Base-by-base conservation (phyloP, 2,888 invertebrate genomes). In the Eupeodes latifasciatus region DNA sequence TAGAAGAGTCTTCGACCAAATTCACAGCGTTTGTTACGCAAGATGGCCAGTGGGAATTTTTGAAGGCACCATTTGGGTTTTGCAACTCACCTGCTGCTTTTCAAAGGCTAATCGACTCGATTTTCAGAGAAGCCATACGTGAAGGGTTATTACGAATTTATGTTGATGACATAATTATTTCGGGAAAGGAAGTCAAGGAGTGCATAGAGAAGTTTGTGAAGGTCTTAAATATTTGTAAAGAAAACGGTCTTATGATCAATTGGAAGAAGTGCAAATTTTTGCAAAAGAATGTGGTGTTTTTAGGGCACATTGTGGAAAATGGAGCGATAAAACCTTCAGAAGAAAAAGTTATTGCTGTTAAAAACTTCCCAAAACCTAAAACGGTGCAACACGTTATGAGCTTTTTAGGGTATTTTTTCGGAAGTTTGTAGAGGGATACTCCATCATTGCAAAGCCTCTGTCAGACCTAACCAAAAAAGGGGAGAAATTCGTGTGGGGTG, bases 31-130 rank as follows among this genome's bases (percentile, higher is more conserved):
- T 27, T 27, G 27, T 27, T 27, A 27, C 27, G 27, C 27, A 27
- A 27, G 27, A 27, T 27, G 27, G 27, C 27, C 27, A 27, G 27
- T 51, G 51, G 51, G n/a, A 51, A 51, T 51, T 51, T 51, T 51
- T 51, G 51, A 51, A 51, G n/a, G 51, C 51, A n/a, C 51, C 51
- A n/a, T 51, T 51, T 51, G 51, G 51, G n/a, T 51, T 51, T n/a
- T 51, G 51, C n/a, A 51, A 51, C 51, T 51, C 51, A 51, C 51
- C 51, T n/a, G 51, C 51, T 51, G 51, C n/a, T 51, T 51, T 51
- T 51, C 51, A 51, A 51, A 51, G 51, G n/a, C 51, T 51, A 14
- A 51, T 51, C 5, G 51, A 51, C 51, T 51, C n/a, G 6, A 51
- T 51, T 7, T 51, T 51, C 51, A 51, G n/a, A 51, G 51, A 51